Base-by-base conservation (phyloP, 2,113 vertebrate genomes). In the cat (Felis catus) region DNA sequence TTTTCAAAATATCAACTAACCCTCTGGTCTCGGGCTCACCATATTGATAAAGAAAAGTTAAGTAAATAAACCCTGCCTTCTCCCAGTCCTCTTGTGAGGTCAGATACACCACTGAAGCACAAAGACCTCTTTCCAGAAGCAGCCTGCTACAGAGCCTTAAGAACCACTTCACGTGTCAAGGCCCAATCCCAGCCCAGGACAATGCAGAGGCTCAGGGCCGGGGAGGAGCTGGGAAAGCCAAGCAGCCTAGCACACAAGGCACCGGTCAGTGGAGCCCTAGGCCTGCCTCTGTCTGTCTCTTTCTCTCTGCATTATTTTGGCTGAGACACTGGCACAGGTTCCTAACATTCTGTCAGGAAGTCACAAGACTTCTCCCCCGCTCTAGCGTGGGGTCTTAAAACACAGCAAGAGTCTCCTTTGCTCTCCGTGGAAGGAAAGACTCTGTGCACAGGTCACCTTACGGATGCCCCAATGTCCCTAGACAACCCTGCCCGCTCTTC, bases 211-310 rank as follows among this genome's bases (percentile, higher is more conserved):
- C 58, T 25, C 14, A 3, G 41, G 10, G 53, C 27, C 45, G 8
- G 45, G 45, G 45, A 45, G 45, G 45, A 45, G 45, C 45, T 45
- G 45, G 8, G 45, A 45, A 45, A 45, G 45, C 33, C 48, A 51
- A 33, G 19, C 12, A 61, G 74, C 10, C 76, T 19, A 21, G 53
- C 18, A 48, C 79, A 19, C n/a, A 18, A 79, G 7, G 15, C 1
- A 10, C 2, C 0, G 3, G 18, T 0, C 27, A 33, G 18, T n/a
- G 1, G 8, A 53, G 29, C 58, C 68, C 18, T 10, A 15, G 25
- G 48, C 36, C 45, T 27, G n/a, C 27, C 25, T 19, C n/a, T n/a
- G 5, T 2, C 58, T 7, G 6, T 61, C 21, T 61, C 63, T 71
- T 36, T 39, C 70, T 39, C 25, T 39, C 85, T 63, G 6, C 21